phyloP scores from a whole-genome alignment of 2,797 vertebrate genomes.

The Anguilla obscura region DNA sequence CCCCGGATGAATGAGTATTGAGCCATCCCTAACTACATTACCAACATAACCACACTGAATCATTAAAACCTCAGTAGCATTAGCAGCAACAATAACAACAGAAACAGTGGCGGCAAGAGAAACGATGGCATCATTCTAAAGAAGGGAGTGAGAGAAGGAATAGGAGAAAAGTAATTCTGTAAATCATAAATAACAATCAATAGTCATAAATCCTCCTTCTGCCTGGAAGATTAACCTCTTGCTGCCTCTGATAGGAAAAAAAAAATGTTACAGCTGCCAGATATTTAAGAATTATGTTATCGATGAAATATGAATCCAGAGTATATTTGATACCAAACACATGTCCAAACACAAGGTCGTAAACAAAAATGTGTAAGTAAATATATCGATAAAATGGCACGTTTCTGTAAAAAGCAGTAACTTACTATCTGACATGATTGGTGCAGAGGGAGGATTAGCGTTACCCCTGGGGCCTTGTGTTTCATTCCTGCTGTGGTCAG shows the following conservation, averaged over 20 bases:
- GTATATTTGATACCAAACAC: slow-evolving; percentile 11
- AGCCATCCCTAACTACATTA: slow-evolving; percentile 45
- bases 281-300: slow-evolving; percentile 37
- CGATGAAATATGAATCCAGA: slow-evolving; percentile 13
- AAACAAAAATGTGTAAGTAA: neutral
- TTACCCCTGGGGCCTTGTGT: neutral
- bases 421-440: neutral
- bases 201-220: slow-evolving; percentile 48
- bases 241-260: slow-evolving; percentile 36
- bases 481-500: neutral
- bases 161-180: slow-evolving; percentile 28
- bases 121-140: slow-evolving; percentile 6
- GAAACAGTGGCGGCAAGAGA: neutral
- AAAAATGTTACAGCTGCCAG: slow-evolving; percentile 42
- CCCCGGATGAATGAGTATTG: slow-evolving; percentile 43
- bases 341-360: neutral
- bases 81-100: slow-evolving; percentile 3
- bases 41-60: slow-evolving; percentile 24
- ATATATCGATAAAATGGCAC: neutral
- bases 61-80: slow-evolving; percentile 18
- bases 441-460: neutral
- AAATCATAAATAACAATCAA: slow-evolving; percentile 41
- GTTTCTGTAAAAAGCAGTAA: neutral
- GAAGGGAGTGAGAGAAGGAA: slow-evolving; percentile 37
- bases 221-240: slow-evolving; percentile 45